Conservation (phyloP, 2,113 vertebrate genomes). For the Anolis carolinensis region DNA sequence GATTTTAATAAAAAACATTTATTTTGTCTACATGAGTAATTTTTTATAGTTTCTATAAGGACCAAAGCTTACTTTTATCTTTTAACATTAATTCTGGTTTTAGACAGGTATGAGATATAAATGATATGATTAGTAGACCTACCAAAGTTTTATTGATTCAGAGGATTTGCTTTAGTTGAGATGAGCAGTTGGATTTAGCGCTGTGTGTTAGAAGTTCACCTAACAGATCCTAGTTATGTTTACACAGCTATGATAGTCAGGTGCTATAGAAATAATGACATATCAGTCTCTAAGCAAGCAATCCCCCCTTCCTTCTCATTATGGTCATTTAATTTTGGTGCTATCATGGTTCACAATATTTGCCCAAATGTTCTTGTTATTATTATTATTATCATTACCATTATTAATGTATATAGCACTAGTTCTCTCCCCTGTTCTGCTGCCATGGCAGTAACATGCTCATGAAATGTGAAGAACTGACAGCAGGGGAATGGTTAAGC, state of each 20-base stretch:
- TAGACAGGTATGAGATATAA: no score
- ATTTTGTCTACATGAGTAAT: not conserved
- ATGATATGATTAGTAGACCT: no score
- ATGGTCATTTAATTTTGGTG: not conserved
- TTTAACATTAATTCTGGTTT: not conserved
- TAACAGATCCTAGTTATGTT: not conserved
- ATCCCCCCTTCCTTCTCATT: not conserved
- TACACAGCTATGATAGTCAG: not conserved
- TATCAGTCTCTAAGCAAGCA: not conserved
- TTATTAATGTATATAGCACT: no score
- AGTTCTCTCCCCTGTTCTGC: not conserved
- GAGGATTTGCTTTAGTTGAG: no score
- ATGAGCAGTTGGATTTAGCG: no score
- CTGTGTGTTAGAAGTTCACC: not conserved
- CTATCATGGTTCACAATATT: not conserved
- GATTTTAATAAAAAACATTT: not conserved
- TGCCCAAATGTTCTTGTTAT: not conserved
- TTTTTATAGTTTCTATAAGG: not conserved
- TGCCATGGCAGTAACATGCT: slow-evolving; percentile 11
- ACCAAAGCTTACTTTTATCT: not conserved
- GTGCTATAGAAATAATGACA: not conserved
- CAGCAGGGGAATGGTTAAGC: not conserved
- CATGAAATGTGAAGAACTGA: slow-evolving; percentile 31
- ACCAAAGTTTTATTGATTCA: no score
- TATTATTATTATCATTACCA: no score